Base-by-base conservation (phyloP, 2,113 vertebrate genomes). In the Calyptommatus sinebrachiatus region DNA sequence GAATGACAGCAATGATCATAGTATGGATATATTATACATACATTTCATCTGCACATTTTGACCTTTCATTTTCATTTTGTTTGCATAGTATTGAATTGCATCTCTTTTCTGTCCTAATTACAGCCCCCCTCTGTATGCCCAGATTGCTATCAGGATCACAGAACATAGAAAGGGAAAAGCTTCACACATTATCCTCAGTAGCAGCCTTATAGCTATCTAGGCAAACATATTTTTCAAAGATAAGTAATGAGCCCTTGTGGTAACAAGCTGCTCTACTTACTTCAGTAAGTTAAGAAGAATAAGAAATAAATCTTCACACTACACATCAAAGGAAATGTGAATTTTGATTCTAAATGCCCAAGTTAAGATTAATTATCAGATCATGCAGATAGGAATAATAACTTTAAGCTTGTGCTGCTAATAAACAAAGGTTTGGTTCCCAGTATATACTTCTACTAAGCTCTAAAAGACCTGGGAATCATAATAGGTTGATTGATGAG, bases 311-410 rank as follows among this genome's bases (percentile, higher is more conserved):
- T n/a, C 5, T 66, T 28, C 28, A 29, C 28, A 29, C 1, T 29
- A 29, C 2, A 29, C 12, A 66, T 66, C 29, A 66, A 66, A 8
- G 5, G 28, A 14, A 29, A 31, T 66, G 65, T 66, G 65, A 14
- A 66, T 22, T 62, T 62, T 62, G 61, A 26, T 26, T 22, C 61
- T 26, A 62, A 62, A 2, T 29, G n/a, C 28, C 57, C 71, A 4
- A 45, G 71, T 71, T 77, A 71, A 82, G 46, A 41, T 66, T 77
- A 74, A 71, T 53, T 5, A 50, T 65, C 68, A 65, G 29, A 35
- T 63, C n/a, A 18, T 71, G n/a, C 21, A 41, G 28, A 78, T 5
- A 76, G 3, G 7, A 60, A 10, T 68, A 48, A 48, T 73, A 76
- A 76, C 9, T 66, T 70, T 75, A 31, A 8, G 10, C 48, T 88